phyloP scores from a whole-genome alignment of 2,797 vertebrate species.

The Glyptemys insculpta region DNA sequence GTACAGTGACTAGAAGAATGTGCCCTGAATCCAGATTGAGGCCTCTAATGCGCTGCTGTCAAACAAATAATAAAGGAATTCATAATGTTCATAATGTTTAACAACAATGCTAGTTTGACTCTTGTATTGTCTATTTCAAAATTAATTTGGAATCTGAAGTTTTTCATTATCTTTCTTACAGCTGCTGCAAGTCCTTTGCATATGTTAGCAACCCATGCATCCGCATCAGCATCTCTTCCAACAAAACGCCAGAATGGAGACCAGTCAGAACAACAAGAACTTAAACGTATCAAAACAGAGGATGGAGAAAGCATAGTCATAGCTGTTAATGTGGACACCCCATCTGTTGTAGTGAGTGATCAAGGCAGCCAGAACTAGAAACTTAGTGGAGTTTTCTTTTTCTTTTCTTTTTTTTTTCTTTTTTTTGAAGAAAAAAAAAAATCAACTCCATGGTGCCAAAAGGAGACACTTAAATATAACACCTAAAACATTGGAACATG shows the following conservation, averaged over 20 bases:
- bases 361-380: conserved; percentile 87
- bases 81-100: rapidly evolving
- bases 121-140: not conserved
- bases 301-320: conserved; percentile 83
- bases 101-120: not conserved
- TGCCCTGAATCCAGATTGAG: not conserved
- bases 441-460: conserved; percentile 92
- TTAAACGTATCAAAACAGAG: conserved; percentile 90
- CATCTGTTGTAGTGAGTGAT: conserved; percentile 81
- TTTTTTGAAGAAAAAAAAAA: not conserved
- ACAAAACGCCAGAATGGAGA: conserved; percentile 95
- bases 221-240: conserved; percentile 93
- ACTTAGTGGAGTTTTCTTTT: conserved; percentile 67
- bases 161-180: conserved; percentile 41
- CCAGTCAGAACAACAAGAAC: conserved; percentile 87
- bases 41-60: rapidly evolving
- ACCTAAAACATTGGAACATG: conserved; percentile 82
- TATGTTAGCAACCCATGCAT: conserved; percentile 95
- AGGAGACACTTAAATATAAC: conserved; percentile 83
- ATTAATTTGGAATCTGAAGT: not conserved
- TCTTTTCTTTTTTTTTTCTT: not conserved
- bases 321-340: conserved; percentile 83
- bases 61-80: rapidly evolving
- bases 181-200: conserved; percentile 93
- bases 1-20: not conserved